Percentiles rank a stretch among this genome's conserved stretches.
phyloP scores from a whole-genome alignment of 2,113 vertebrate species.

The Otocyon megalotis region DNA sequence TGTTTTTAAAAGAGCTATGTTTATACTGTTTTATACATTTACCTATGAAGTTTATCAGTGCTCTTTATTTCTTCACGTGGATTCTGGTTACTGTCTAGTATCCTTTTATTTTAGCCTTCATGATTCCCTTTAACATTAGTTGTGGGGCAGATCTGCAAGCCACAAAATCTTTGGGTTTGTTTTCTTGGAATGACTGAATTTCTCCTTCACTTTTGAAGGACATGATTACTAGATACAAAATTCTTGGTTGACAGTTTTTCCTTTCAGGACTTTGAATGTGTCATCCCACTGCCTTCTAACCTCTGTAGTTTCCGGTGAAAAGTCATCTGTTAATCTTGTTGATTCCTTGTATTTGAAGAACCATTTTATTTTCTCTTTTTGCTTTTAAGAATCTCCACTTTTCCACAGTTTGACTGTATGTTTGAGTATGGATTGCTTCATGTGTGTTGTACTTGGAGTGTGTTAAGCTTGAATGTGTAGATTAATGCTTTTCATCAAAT shows the following conservation, averaged over 20 bases:
- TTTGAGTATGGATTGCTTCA: not conserved
- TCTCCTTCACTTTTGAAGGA: not conserved
- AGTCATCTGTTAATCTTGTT: not conserved
- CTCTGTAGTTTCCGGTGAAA: not conserved
- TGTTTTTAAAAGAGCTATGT: not conserved
- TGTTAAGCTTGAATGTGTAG: not conserved
- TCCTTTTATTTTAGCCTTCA: constrained; percentile 15
- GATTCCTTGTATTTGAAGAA: not conserved
- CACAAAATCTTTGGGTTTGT: not conserved
- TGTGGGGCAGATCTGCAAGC: not conserved
- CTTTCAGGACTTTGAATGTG: not conserved
- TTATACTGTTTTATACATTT: constrained; percentile 6
- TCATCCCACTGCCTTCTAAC: not conserved
- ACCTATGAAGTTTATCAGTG: not conserved
- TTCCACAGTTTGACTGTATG: constrained; percentile 32
- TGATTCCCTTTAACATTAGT: not conserved
- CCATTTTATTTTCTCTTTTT: not conserved
- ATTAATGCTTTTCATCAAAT: constrained; percentile 21
- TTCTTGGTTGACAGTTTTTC: not conserved
- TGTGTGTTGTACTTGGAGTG: not conserved
- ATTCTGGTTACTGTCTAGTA: not conserved
- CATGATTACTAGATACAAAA: not conserved
- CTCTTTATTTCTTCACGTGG: constrained; percentile 22
- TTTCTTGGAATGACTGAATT: not conserved
- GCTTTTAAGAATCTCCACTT: not conserved